These are phyloP conservation scores for Acanthococcus lagerstroemiae DNA, from an alignment of 2,888 invertebrate genomes.

Conservation along the genomic window DNA sequence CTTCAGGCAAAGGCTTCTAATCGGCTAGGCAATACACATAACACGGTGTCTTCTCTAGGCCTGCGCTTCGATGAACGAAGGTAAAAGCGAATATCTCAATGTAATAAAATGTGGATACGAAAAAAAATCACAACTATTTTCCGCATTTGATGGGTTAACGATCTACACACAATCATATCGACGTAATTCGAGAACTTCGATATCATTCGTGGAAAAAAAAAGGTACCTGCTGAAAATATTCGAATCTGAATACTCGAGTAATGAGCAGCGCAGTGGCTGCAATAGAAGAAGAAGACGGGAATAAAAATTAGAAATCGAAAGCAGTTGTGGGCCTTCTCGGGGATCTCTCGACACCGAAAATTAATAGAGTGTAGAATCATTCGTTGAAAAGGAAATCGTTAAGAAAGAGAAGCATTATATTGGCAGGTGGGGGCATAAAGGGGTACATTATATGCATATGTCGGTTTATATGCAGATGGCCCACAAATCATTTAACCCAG, in stretches of 20 bases:
- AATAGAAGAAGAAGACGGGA: not conserved
- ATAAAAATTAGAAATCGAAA: conserved; percentile 19
- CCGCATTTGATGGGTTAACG: too few species aligned
- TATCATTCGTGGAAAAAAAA: conserved; percentile 2
- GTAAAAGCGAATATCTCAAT: too few species aligned
- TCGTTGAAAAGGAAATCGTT: conserved; percentile 30
- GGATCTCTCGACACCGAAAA: conserved; percentile 10
- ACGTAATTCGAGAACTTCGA: conserved; percentile 25
- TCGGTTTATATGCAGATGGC: conserved; percentile 31
- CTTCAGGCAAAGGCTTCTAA: too few species aligned
- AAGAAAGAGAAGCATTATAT: conserved; percentile 29
- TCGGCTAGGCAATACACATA: too few species aligned
- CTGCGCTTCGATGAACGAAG: too few species aligned
- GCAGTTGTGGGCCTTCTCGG: conserved; percentile 1
- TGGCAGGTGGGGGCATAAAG: conserved; percentile 30
- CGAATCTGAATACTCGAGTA: conserved; percentile 19
- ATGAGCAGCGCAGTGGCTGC: conserved; percentile 13
- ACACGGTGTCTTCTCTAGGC: too few species aligned
- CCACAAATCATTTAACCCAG: conserved; percentile 31
- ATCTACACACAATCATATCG: too few species aligned
- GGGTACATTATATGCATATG: conserved; percentile 30
- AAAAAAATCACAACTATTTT: too few species aligned
- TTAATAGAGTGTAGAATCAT: conserved; percentile 30
- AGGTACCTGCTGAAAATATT: conserved; percentile 12
- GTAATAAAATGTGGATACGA: too few species aligned